Conservation (phyloP, 2,113 vertebrate genomes). For the Ondatra zibethicus region DNA sequence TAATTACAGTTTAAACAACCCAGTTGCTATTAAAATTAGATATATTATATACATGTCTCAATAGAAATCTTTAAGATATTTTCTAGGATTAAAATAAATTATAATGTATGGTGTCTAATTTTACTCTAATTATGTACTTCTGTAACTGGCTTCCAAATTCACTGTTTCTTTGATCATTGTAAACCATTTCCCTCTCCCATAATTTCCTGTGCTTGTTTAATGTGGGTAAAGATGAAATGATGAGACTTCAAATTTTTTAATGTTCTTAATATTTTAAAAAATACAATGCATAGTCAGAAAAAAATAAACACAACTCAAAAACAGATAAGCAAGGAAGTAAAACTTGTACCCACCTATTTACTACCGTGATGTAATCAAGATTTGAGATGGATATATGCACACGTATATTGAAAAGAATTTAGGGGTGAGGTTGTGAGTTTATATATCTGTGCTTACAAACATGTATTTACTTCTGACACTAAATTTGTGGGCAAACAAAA, state of each 20-base stretch:
- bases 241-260: background rate
- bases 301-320: background rate
- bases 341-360: background rate
- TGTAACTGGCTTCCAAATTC: constrained; percentile 65
- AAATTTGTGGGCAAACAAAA: background rate
- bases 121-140: constrained; percentile 58
- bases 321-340: background rate
- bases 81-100: constrained; percentile 71
- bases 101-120: constrained; percentile 55
- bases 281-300: constrained; percentile 12
- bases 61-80: constrained; percentile 60
- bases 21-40: constrained; percentile 72
- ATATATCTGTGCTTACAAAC: background rate
- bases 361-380: background rate
- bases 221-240: constrained; percentile 15
- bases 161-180: constrained; percentile 17
- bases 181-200: background rate
- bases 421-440: background rate
- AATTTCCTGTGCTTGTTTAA: background rate
- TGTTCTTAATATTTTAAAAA: background rate
- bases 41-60: constrained; percentile 54
- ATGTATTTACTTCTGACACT: background rate
- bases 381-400: background rate
- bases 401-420: background rate
- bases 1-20: constrained; percentile 72